Conservation (phyloP, 2,888 invertebrate species). For the Drosophila subquinaria region DNA sequence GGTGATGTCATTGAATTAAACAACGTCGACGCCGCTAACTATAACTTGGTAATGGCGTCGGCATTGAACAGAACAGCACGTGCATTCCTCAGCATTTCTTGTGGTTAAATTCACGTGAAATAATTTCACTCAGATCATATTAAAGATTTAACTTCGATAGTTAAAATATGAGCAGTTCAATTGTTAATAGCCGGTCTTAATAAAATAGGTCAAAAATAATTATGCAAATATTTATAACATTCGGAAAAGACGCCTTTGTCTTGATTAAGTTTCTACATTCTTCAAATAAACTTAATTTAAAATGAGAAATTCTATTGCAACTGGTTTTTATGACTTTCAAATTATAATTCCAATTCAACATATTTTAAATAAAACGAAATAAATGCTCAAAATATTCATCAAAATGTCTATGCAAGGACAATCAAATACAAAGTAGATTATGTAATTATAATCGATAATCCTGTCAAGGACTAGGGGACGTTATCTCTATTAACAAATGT, state of each 20-base stretch:
- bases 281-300: neutral
- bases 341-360: neutral
- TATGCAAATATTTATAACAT: too few species aligned
- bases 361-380: neutral
- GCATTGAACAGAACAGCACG: conserved; percentile 35
- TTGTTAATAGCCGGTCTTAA: too few species aligned
- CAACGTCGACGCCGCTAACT: conserved; percentile 20
- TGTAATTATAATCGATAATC: neutral
- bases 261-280: neutral
- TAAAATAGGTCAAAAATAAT: too few species aligned
- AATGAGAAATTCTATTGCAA: too few species aligned
- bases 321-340: neutral
- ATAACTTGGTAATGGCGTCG: conserved; percentile 27
- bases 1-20: conserved; percentile 67
- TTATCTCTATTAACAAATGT: neutral
- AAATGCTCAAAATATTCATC: too few species aligned
- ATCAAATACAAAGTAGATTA: too few species aligned
- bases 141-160: neutral
- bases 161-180: neutral
- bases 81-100: conserved; percentile 28
- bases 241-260: too few species aligned
- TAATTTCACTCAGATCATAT: neutral
- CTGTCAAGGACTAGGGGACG: neutral
- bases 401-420: too few species aligned
- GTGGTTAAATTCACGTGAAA: neutral